Base-by-base conservation (phyloP, 2,888 invertebrate genomes). In the Pristionchus fissidentatus region DNA sequence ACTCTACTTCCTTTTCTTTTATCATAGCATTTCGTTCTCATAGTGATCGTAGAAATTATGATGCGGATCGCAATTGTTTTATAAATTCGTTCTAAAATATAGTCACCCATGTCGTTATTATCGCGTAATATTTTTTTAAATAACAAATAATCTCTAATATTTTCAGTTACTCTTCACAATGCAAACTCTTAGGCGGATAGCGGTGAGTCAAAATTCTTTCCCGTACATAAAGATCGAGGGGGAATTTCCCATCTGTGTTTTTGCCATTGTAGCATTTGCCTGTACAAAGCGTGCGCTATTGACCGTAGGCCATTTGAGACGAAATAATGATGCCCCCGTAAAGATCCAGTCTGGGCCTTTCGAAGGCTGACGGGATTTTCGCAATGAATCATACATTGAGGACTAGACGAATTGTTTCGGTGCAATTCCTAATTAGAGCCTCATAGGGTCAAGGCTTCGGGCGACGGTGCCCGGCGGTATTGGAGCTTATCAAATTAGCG, bases 261-360 rank as follows among this genome's bases (percentile, higher is more conserved):
- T 15, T 3, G 10, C 13, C 10, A 62, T 35, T 38, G 13, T n/a
- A n/a, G 38, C 22, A 38, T 66, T 38, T 38, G 66, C 38, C 66
- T 38, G 35, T 38, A n/a, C 10, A 62, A 62, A 66, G 66, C 8
- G 66, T 66, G 66, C 32, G 35, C 66, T 35, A 66, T 66, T 29
- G 66, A 38, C 66, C 66, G 38, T 41, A 38, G 22, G 66, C 66
- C 66, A 66, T 66, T n/a, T 66, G 32, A 38, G 66, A 38, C 38
- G 38, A 38, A 66, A 66, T 38, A 38, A 66, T 66, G 66, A n/a
- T 22, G 66, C 66, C 66, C 66, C n/a, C 38, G 66, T 66, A 66
- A 66, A 66, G 38, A 66, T 66, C 66, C 66, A 66, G 66, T 38
- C 66, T 22, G 38, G 1, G n/a, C n/a, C 38, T 66, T 66, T 66